Base-by-base conservation (phyloP, 2,888 invertebrate species). In the Conops quadrifasciatus region DNA sequence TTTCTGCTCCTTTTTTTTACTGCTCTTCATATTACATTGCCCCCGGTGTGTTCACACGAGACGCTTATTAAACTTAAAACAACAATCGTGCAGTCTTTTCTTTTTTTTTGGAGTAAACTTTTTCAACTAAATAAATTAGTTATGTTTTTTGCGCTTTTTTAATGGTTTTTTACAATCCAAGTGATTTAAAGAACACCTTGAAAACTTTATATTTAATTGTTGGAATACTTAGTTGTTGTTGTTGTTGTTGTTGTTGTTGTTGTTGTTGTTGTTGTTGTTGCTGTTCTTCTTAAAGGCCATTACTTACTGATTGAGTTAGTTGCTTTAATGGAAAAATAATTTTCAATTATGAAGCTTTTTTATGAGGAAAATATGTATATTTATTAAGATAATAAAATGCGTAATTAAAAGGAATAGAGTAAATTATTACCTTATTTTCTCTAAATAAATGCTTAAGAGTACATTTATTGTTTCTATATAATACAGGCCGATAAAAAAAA, bases 171-270 rank as follows among this genome's bases (percentile, higher is more conserved):
- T 58, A 24, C 9, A 28, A 26, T 58, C 24, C 13, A 58, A 58
- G 26, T 28, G 7, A 16, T 58, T 16, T 24, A 58, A 28, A 58
- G 49, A 58, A 58, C 58, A 58, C 58, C 58, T 58, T 58, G 58
- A 58, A 28, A 19, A 58, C 15, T 58, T 24, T 28, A 26, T 15
- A 58, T 28, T 28, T 58, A 7, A 36, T 36, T 36, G 9, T 7
- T 36, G 7, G 58, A 26, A 58, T 28, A 36, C 3, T 49, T 58
- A 28, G 9, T 28, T 26, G 7, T 58, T 28, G 28, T 28, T 58
- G 53, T 7, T 58, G 28, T 28, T 58, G 1, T 58, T 28, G 28
- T 24, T 26, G 13, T 53, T 53, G 15, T 53, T 24, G 24, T 21
- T 53, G 13, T 21, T n/a, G 15, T 13, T 53, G 21, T 53, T 53